Base-by-base conservation (phyloP, 2,797 vertebrate species). In the Pseudochromis fuscus region DNA sequence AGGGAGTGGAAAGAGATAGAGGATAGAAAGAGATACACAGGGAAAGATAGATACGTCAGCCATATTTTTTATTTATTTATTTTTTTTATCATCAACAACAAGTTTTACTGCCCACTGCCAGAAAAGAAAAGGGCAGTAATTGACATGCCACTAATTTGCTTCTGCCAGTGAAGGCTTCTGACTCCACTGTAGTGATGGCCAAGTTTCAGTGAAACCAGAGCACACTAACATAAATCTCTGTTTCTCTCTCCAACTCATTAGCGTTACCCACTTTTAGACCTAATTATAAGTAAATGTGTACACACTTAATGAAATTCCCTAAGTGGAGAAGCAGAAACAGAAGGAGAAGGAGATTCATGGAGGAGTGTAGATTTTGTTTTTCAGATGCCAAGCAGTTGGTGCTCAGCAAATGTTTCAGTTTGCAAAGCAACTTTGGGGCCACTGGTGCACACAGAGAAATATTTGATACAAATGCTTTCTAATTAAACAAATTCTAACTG, bases 201-300 rank as follows among this genome's bases (percentile, higher is more conserved):
- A 77, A 82, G 45, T 84, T 59, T 64, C 51, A 72, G 61, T 65
- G 50, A 82, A 86, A 81, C 71, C 59, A 67, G 63, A 78, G 24
- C 52, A 50, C 57, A 68, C 64, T 37, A 71, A 60, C 49, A 72
- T 62, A 62, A 67, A 65, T 53, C 31, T 48, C 4, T 18, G 16
- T 67, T 64, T 79, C 31, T 46, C 72, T 62, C 33, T 42, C 49
- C 48, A 51, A 70, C 84, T 86, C 82, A 85, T 91, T 89, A 86
- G 59, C 57, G 27, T 75, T 81, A 77, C 83, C 66, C 82, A 84
- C 75, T 86, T 87, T 79, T 84, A 77, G 74, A 77, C 77, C 77
- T 86, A 91, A 89, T 93, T 90, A 87, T 90, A 82, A 83, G 68
- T 75, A 89, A 91, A 86, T 89, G 81, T 89, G 77, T 85, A 81